These are phyloP conservation scores for Passerculus sandwichensis DNA, from an alignment of 2,797 vertebrate species.

Conservation along the genomic window DNA sequence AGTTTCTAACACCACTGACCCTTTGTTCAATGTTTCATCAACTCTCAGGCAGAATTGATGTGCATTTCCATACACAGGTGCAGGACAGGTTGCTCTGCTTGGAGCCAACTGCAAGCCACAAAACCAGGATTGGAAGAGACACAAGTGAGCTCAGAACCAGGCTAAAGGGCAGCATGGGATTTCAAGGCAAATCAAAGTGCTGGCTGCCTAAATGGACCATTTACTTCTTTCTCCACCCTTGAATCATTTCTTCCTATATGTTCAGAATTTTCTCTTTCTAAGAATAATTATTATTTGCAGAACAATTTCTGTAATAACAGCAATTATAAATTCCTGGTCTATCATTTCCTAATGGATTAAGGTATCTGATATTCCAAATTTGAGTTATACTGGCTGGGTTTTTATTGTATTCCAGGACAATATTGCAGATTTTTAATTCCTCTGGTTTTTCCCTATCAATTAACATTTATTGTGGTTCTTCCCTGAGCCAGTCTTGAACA, in stretches of 20 bases:
- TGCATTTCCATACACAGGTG: not conserved
- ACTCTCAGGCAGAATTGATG: not conserved
- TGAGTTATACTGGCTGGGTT: not conserved
- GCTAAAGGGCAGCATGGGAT: not conserved
- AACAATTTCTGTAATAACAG: not conserved
- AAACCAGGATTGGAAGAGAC: not conserved
- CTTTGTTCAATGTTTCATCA: not conserved
- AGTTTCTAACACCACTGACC: not conserved
- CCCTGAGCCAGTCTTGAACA: slow-evolving; percentile 19
- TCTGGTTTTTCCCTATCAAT: not conserved
- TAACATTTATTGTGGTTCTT: slow-evolving; percentile 16
- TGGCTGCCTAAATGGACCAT: too few relatives aligned
- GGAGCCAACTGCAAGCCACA: not conserved
- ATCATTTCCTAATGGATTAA: not conserved
- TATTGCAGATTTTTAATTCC: not conserved
- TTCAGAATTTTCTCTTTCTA: not conserved
- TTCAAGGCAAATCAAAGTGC: not conserved
- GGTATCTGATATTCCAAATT: not conserved
- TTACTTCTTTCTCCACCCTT: not conserved
- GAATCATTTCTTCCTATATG: not conserved
- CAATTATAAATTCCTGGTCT: not conserved
- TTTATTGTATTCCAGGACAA: not conserved
- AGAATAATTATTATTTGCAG: not conserved
- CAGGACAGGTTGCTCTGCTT: not conserved
- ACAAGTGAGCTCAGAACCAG: not conserved